A percentile compares a stretch with the other conserved stretches of the same genome.
Conservation (phyloP, 2,113 vertebrate genomes). For the Istiophorus platypterus region DNA sequence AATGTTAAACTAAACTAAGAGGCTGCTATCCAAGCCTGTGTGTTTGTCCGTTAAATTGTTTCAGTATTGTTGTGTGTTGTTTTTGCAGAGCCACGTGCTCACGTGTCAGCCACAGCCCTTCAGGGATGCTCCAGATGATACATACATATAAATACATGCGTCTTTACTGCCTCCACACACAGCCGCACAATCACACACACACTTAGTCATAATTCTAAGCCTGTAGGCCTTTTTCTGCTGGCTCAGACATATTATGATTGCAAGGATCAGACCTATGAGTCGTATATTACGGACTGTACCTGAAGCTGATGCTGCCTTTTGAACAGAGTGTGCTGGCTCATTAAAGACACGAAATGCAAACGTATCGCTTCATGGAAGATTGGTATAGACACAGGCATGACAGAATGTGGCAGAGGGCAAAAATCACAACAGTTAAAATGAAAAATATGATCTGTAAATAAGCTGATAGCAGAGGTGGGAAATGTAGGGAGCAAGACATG, state of each 20-base stretch:
- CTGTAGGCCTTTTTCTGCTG: conserved; percentile 46
- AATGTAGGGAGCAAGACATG: conserved; percentile 22
- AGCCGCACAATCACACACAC: background rate
- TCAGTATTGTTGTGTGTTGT: conserved; percentile 37
- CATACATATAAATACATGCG: conserved; percentile 54
- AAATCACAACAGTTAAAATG: conserved; percentile 24
- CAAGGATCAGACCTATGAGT: conserved; percentile 43
- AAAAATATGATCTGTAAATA: conserved; percentile 50
- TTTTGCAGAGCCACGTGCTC: conserved; percentile 64
- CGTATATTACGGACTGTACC: conserved; percentile 28
- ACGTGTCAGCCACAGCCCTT: conserved; percentile 64
- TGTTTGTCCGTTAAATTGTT: conserved; percentile 21
- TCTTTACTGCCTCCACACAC: conserved; percentile 44
- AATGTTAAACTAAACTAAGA: background rate
- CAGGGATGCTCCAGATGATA: conserved; percentile 38
- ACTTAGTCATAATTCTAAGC: conserved; percentile 48
- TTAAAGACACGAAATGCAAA: conserved; percentile 2
- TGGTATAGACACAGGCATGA: background rate
- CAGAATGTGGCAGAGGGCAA: background rate
- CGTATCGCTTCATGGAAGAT: background rate
- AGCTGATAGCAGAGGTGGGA: conserved; percentile 31
- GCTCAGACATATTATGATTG: conserved; percentile 48
- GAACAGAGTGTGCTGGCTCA: conserved; percentile 1
- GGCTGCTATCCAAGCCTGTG: background rate
- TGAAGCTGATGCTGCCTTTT: conserved; percentile 22